Evolutionary conservation across 2,888 invertebrate genomes (phyloP).

Genomic region (Polydrusus cervinus): DNA sequence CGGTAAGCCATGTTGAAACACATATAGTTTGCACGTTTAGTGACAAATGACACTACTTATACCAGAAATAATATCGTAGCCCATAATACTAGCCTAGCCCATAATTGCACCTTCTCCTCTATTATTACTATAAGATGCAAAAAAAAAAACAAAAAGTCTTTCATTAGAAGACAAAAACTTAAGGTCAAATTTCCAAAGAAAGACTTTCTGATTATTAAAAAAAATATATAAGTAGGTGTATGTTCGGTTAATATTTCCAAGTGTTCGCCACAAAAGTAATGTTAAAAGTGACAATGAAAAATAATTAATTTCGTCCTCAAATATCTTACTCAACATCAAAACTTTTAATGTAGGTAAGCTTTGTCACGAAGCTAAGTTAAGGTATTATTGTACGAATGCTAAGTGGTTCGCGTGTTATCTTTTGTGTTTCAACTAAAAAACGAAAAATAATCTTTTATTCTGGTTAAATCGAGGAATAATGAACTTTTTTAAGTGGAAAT

Average conservation of each 20-base stretch:
- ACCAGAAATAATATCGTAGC: too few relatives aligned
- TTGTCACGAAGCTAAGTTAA: conserved; percentile 12
- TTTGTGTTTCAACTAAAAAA: not conserved
- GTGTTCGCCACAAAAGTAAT: conserved; percentile 14
- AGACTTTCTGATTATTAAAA: too few relatives aligned
- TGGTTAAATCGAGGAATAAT: not conserved
- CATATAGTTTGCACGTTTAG: too few relatives aligned
- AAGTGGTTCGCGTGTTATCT: conserved; percentile 11
- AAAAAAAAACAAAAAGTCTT: too few relatives aligned
- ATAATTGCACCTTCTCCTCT: too few relatives aligned
- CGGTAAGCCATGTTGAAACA: too few relatives aligned
- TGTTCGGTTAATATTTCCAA: not conserved
- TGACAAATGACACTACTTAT: too few relatives aligned
- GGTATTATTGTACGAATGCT: not conserved
- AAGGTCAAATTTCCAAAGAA: too few relatives aligned
- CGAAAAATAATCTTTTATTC: conserved; percentile 1
- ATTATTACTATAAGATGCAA: too few relatives aligned
- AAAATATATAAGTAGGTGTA: too few relatives aligned
- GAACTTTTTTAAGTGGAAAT: not conserved
- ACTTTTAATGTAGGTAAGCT: conserved; percentile 23
- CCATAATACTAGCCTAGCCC: too few relatives aligned
- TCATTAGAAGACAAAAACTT: too few relatives aligned
- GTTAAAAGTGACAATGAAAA: conserved; percentile 25
- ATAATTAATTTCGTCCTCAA: conserved; percentile 27
- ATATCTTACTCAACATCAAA: conserved; percentile 25